Evolutionary conservation across 2,888 invertebrate genomes (phyloP), one percentile per base, ranked within the genome.

Genomic region (Merodon equestris): DNA sequence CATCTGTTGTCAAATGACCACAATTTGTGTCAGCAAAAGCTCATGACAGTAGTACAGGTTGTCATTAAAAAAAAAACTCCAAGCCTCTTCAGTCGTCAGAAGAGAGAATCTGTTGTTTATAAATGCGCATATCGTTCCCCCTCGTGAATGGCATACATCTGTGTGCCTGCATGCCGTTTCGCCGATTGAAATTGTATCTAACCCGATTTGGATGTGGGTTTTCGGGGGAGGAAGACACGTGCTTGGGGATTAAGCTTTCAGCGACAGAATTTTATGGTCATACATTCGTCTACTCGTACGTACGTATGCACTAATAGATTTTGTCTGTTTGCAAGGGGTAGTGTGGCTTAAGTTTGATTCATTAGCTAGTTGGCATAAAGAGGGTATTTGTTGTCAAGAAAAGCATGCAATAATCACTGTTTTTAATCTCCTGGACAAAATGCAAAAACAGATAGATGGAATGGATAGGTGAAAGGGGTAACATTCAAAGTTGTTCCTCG

Each of bases 301-400:
- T 44, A 34, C 45, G 40, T 63, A 36, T 56, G 50, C 44, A 42
- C 64, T 27, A 42, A 47, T 14, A 56, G 7, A 2, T 27, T 27
- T 4, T 7, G n/a, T n/a, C n/a, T n/a, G n/a, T n/a, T n/a, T n/a
- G n/a, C n/a, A n/a, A n/a, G n/a, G n/a, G n/a, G 3, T 73, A 64
- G 79, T 73, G 68, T 68, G 54, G 68, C 64, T 74, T 79, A 56
- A 48, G 68, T 56, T 79, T 79, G 79, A 73, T 64, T 54, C 60
- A 70, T 74, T 66, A 17, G 48, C 18, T 27, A 63, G 47, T 56
- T 36, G n/a, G 38, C 18, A 15, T 42, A 53, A 14, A 47, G 47
- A 1, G 47, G 17, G 3, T 40, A 40, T n/a, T n/a, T 40, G n/a
- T 12, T 38, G 19, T 17, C 17, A 54, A 38, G 12, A 40, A 40